These are phyloP conservation scores for Acanthurus lineatus DNA, from an alignment of 2,797 vertebrate genomes.

Conservation along the genomic window DNA sequence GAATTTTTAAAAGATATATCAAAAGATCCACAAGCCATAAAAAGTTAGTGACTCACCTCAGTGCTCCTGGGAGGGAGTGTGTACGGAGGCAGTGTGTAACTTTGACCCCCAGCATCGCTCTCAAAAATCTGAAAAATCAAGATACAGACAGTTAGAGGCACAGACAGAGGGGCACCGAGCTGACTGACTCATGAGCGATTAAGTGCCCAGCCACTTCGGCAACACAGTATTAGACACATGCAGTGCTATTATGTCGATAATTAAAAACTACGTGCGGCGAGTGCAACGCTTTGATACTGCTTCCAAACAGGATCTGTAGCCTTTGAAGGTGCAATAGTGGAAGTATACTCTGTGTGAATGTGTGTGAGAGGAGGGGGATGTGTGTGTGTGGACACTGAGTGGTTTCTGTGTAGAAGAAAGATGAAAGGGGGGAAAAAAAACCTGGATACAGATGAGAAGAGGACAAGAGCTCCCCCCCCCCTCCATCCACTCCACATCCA, in stretches of 20 bases:
- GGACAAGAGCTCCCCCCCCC: slow-evolving; percentile 4
- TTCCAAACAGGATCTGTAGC: slow-evolving; percentile 58
- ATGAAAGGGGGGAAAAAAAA: slow-evolving; percentile 52
- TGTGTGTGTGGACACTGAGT: slow-evolving; percentile 20
- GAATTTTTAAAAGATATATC: slow-evolving; percentile 51
- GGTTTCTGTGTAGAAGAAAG: slow-evolving; percentile 46
- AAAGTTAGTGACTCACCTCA: slow-evolving; percentile 85
- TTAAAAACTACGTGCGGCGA: slow-evolving; percentile 77
- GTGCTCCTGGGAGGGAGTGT: slow-evolving; percentile 81
- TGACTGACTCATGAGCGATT: slow-evolving; percentile 63
- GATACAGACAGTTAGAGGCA: slow-evolving; percentile 44
- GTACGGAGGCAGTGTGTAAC: slow-evolving; percentile 61
- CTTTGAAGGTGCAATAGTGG: slow-evolving; percentile 71
- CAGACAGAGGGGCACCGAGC: slow-evolving; percentile 66
- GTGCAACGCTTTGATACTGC: slow-evolving; percentile 69
- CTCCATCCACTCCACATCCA: slow-evolving; percentile 26
- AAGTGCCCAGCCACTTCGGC: slow-evolving; percentile 34
- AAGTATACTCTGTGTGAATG: slow-evolving; percentile 39
- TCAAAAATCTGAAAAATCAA: slow-evolving; percentile 90
- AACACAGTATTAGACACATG: slow-evolving; percentile 63
- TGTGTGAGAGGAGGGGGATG: slow-evolving; percentile 16
- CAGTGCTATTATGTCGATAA: slow-evolving; percentile 71
- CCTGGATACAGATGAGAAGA: slow-evolving; percentile 54
- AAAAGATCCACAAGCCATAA: slow-evolving; percentile 40
- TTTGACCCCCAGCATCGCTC: slow-evolving; percentile 83